Evolutionary conservation across 2,113 vertebrate genomes (phyloP), one percentile per base, ranked within the genome.

Genomic region (Gobiocypris rarus): DNA sequence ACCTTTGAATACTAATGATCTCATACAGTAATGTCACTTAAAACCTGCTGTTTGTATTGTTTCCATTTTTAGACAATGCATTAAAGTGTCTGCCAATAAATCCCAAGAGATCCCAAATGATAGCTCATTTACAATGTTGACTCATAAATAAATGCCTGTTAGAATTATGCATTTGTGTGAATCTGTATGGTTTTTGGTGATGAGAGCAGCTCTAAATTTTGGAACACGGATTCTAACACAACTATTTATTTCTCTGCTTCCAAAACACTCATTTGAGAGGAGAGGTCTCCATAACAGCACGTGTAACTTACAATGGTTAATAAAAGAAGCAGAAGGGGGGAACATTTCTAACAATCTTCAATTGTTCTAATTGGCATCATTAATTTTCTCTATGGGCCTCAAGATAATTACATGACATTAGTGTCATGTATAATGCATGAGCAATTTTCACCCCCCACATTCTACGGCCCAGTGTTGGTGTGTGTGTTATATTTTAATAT

Each of bases 371-470:
- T 86, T 86, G 77, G 70, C 84, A 80, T 87, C 84, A 88, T 91
- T 86, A 88, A 91, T 89, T 90, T 88, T 85, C 85, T 88, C 86
- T 75, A 83, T 84, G 67, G 74, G 81, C 69, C 85, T 90, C 81
- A 73, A 89, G 83, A 87, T 89, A 90, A 90, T 89, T 88, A 87
- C 56, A 86, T 75, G 73, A 80, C 77, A 91, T 88, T 89, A 89
- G 79, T 88, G 85, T 89, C 80, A 88, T 87, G 86, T 83, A 86
- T 91, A 88, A 91, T 87, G 87, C 85, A 90, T 86, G 85, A 87
- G 83, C 74, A 85, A 86, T 84, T 84, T 88, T 78, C 87, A 85
- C 81, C 83, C 82, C 82, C 84, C 86, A 87, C 81, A 82, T 89
- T 86, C 70, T 70, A 45, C n/a, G 38, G 67, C 52, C 83, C 76